Evolutionary conservation across 1,140 invertebrate species (phyloP).

Genomic region (Drosophila seguyi): DNA sequence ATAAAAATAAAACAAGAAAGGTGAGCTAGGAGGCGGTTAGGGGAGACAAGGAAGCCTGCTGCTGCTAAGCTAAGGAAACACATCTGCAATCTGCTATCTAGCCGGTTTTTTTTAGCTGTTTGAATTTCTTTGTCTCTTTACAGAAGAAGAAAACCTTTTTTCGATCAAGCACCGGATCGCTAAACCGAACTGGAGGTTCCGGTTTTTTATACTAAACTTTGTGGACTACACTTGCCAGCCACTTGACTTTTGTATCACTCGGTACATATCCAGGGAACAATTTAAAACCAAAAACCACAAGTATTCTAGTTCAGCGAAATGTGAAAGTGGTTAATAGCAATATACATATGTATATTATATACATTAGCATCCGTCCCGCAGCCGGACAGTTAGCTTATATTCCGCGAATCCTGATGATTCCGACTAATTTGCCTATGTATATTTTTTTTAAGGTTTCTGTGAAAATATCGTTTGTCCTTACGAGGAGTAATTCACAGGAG

Average conservation of each 20-base stretch:
- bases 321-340: too few relatives aligned
- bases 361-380: too few relatives aligned
- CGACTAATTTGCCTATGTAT: too few relatives aligned
- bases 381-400: too few relatives aligned
- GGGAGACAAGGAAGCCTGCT: neutral
- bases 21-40: slow-evolving; percentile 11
- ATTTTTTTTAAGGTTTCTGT: too few relatives aligned
- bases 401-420: too few relatives aligned
- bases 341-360: too few relatives aligned
- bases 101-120: slow-evolving; percentile 13
- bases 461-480: too few relatives aligned
- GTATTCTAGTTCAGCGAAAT: neutral
- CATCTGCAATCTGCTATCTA: slow-evolving; percentile 17
- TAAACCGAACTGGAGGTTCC: slow-evolving; percentile 11
- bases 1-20: slow-evolving; percentile 56
- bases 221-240: neutral
- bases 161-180: slow-evolving; percentile 10
- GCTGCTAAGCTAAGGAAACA: neutral
- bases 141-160: slow-evolving; percentile 16
- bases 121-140: slow-evolving; percentile 9
- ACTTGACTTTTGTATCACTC: neutral
- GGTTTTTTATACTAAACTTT: slow-evolving; percentile 11
- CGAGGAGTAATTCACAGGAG: too few relatives aligned
- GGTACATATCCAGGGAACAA: neutral
- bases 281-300: neutral